Evolutionary conservation across 2,113 vertebrate genomes (phyloP), one percentile per base, ranked within the genome.

Genomic region (Sceloporus undulatus): DNA sequence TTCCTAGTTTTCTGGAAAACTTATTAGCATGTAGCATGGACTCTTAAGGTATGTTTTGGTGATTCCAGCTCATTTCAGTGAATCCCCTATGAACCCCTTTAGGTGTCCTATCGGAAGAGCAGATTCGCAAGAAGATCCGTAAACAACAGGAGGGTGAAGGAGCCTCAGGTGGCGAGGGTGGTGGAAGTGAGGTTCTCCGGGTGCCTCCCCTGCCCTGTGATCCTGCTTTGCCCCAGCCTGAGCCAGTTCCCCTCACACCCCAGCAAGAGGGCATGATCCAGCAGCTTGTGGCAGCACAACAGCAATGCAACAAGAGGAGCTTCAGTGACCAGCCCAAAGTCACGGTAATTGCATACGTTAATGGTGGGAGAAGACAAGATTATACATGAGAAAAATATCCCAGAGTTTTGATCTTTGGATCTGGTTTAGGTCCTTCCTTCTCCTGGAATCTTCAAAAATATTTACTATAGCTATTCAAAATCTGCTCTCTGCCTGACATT

Each of bases 251-350:
- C 89, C 79, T 97, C 14, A 96, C 96, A 0, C 95, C 93, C 0
- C 94, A 95, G 1, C 96, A 97, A 76, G 95, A 97, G 81, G 92
- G 92, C 4, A 97, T 97, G 96, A 97, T 97, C 90, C 95, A 94
- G 71, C 96, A 96, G 87, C 70, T 97, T 79, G 96, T 97, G 65
- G 93, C 96, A 0, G 96, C 96, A 3, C 96, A 97, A 90, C 94
- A 96, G 74, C 96, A 97, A 86, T 97, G 96, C 88, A 97, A 97
- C 92, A 97, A 97, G 19, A 94, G 96, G 21, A 97, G 96, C 40
- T 97, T 97, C 92, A 97, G 96, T 0, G 96, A 97, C 85, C 96
- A 97, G 91, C 96, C 96, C 82, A 97, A 97, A 92, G 96, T 97
- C 94, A 97, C 96, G 94, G 96, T 97, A 93, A 40, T 81, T 13